Evolutionary conservation across 1,140 invertebrate species (phyloP).

Genomic region (Vollenhovia emeryi): DNA sequence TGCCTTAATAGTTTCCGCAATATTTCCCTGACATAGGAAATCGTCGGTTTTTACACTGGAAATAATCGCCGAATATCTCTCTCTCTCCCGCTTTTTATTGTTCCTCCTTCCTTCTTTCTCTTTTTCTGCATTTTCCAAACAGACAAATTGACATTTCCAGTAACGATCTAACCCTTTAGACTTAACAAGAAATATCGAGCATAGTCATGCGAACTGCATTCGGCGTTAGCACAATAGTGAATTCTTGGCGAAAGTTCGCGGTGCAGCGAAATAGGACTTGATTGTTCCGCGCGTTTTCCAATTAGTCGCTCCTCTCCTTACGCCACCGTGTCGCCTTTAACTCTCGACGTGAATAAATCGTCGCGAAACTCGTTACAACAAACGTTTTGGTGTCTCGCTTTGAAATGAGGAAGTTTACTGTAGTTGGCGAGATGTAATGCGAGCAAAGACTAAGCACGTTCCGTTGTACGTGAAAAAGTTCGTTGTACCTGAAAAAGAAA

Average conservation of each 20-base stretch:
- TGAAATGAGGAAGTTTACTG: constrained; percentile 32
- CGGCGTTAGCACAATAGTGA: constrained; percentile 14
- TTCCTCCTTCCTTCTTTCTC: background rate
- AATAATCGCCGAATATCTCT: background rate
- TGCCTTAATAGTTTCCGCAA: background rate
- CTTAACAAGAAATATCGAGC: constrained; percentile 52
- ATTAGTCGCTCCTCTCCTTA: constrained; percentile 31
- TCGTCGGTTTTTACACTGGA: background rate
- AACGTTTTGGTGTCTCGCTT: constrained; percentile 23
- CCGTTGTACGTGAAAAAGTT: background rate
- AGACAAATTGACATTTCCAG: constrained; percentile 62
- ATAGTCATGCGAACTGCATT: constrained; percentile 36
- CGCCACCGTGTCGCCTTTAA: constrained; percentile 32
- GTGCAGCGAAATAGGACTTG: constrained; percentile 18
- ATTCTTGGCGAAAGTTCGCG: constrained; percentile 49
- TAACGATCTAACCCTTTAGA: constrained; percentile 18
- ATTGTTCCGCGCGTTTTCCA: constrained; percentile 55
- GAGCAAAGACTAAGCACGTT: background rate
- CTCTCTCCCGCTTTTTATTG: background rate
- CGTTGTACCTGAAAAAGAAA: background rate
- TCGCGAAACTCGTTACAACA: constrained; percentile 29
- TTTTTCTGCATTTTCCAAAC: constrained; percentile 29
- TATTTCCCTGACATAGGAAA: background rate
- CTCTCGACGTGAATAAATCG: constrained; percentile 44
- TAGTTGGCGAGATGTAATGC: constrained; percentile 13